Base-by-base conservation (phyloP, 2,113 vertebrate genomes). In the Silurus asotus region DNA sequence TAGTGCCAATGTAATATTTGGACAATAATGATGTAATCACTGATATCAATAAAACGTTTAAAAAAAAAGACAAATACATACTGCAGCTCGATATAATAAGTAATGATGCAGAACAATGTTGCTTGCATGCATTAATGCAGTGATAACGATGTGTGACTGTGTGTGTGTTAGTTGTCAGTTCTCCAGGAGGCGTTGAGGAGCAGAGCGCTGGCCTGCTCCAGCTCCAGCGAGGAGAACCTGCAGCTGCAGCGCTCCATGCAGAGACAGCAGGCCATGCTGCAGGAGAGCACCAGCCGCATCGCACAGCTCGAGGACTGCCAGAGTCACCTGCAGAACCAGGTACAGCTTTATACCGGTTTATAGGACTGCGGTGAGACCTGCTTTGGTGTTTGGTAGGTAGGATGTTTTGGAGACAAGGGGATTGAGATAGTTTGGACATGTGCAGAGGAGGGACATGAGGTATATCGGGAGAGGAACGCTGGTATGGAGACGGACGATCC, bases 291-390 rank as follows among this genome's bases (percentile, higher is more conserved):
- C 2, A 53, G 93, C 80, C 95, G 95, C 69, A 96, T 97, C 75
- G 95, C 92, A 28, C 97, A 98, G 76, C 93, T 99, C 81, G 98
- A 99, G 93, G 97, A 98, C 64, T 95, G 90, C 91, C 96, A 99
- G 92, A 92, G 92, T 83, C 94, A 94, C 83, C 95, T 98, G 87
- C 96, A 97, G 91, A 94, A 93, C 88, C 96, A 97, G 96, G 98
- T 97, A 91, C 25, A 49, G 1, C 10, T 25, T 37, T 37, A 37
- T 37, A 37, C 37, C 37, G 37, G 37, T 37, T 37, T 37, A 37
- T 37, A 37, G 37, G 2, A 37, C 37, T 2, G n/a, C n/a, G n/a
- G n/a, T n/a, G n/a, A n/a, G n/a, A n/a, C n/a, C n/a, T n/a, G 2
- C 37, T 37, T 37, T 37, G 37, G 37, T 37, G 37, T 37, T 37